phyloP scores from a whole-genome alignment of 2,113 vertebrate species.

The Pseudorectes ferrugineus region DNA sequence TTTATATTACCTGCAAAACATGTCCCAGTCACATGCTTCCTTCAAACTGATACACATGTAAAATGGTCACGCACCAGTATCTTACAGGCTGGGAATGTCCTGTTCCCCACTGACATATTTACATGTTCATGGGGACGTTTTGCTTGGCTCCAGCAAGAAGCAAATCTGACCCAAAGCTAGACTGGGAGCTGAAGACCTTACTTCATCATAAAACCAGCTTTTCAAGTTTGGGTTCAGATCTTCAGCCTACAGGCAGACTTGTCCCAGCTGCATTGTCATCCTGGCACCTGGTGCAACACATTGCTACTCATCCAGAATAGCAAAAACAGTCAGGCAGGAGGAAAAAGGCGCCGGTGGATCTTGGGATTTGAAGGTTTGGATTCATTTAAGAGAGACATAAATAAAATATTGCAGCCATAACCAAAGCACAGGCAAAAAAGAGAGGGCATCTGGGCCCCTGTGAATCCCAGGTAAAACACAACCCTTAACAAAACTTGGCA shows the following conservation, averaged over 20 bases:
- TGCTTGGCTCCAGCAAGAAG: background rate
- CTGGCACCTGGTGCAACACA: background rate
- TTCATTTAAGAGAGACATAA: background rate
- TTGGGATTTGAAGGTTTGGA: background rate
- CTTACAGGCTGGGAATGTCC: background rate
- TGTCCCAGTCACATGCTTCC: background rate
- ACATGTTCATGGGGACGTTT: fast-evolving
- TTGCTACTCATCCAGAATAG: background rate
- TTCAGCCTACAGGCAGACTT: background rate
- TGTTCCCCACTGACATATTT: background rate
- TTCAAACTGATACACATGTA: background rate
- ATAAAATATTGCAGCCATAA: background rate
- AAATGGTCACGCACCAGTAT: background rate
- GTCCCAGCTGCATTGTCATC: background rate
- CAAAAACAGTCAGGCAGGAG: background rate
- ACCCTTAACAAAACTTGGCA: background rate
- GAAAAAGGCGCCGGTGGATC: background rate
- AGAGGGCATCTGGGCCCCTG: background rate
- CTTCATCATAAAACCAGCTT: background rate
- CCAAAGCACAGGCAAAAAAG: background rate
- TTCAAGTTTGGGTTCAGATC: background rate
- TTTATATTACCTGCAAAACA: background rate
- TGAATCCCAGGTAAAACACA: background rate
- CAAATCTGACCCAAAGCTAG: background rate
- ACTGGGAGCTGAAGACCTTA: background rate